Evolutionary conservation across 2,888 invertebrate species (phyloP).

Genomic region (Schrankia costaestrigalis): DNA sequence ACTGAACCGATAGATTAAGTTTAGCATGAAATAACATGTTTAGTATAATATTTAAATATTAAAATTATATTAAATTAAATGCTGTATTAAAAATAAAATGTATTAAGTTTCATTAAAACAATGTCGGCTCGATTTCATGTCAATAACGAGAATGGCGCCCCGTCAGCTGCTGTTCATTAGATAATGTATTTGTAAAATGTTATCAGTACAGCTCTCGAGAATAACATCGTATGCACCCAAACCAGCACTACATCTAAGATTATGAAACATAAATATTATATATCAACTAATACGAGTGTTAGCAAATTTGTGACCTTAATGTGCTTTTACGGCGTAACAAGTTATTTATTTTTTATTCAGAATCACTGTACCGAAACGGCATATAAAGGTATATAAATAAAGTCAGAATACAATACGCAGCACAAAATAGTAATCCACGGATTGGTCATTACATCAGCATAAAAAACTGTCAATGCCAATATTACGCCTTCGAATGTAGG

Average conservation of each 20-base stretch:
- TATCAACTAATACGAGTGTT: constrained; percentile 26
- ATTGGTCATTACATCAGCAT: constrained; percentile 59
- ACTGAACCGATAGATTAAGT: no score
- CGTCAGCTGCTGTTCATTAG: constrained; percentile 33
- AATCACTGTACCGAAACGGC: constrained; percentile 58
- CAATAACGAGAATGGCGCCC: constrained; percentile 54
- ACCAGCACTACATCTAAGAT: constrained; percentile 10
- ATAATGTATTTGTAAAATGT: constrained; percentile 53
- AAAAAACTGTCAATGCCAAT: constrained; percentile 69
- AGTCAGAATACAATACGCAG: constrained; percentile 59
- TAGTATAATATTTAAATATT: no score
- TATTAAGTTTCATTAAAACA: constrained; percentile 42
- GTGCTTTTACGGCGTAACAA: constrained; percentile 42
- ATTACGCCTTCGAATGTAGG: constrained; percentile 47
- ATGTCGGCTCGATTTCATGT: constrained; percentile 46
- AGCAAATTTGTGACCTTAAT: constrained; percentile 46
- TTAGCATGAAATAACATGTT: no score
- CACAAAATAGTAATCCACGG: constrained; percentile 45
- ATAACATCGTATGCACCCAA: constrained; percentile 26
- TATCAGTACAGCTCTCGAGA: constrained; percentile 36
- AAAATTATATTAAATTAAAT: neutral
- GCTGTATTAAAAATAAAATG: neutral
- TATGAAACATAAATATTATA: constrained; percentile 14
- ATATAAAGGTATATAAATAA: constrained; percentile 54
- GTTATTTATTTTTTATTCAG: constrained; percentile 42